A percentile compares a stretch with the other conserved stretches of the same genome.
Conservation (phyloP, 2,797 vertebrate genomes). For the Pitangus sulphuratus region DNA sequence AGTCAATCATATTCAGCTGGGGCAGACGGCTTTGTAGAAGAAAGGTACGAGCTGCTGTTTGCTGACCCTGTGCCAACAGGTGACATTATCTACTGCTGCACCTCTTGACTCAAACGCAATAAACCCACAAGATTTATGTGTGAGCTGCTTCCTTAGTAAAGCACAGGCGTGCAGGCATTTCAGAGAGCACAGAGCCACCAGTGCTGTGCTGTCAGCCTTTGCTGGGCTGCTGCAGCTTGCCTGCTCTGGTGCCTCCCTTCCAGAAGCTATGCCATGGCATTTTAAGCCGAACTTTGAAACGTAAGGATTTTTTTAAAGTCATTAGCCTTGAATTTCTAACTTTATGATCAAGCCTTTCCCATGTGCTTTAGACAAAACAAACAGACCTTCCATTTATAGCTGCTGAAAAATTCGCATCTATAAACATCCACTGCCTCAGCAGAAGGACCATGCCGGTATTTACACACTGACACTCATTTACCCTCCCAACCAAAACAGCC, state of each 20-base stretch:
- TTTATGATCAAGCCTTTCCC: conserved; percentile 24
- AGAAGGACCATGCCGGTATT: neutral
- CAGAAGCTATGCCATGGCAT: neutral
- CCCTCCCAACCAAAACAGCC: neutral
- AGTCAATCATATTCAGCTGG: neutral
- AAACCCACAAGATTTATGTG: neutral
- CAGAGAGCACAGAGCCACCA: neutral
- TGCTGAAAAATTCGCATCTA: conserved; percentile 9
- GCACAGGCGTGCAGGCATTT: neutral
- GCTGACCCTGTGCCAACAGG: neutral
- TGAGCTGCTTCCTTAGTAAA: neutral
- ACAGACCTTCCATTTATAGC: conserved; percentile 30
- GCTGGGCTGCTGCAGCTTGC: neutral
- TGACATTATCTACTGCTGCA: neutral
- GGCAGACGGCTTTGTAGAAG: conserved; percentile 14
- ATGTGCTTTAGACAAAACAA: conserved; percentile 31
- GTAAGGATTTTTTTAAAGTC: neutral
- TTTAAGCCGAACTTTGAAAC: conserved; percentile 7
- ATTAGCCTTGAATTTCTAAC: neutral
- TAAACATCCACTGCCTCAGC: neutral
- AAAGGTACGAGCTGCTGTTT: neutral
- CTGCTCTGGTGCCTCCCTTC: neutral
- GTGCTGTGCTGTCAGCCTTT: neutral
- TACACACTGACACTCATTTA: conserved; percentile 32
- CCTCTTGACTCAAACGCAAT: neutral